Evolutionary conservation across 2,888 invertebrate genomes (phyloP).

Genomic region (Alviniconcha strummeri): DNA sequence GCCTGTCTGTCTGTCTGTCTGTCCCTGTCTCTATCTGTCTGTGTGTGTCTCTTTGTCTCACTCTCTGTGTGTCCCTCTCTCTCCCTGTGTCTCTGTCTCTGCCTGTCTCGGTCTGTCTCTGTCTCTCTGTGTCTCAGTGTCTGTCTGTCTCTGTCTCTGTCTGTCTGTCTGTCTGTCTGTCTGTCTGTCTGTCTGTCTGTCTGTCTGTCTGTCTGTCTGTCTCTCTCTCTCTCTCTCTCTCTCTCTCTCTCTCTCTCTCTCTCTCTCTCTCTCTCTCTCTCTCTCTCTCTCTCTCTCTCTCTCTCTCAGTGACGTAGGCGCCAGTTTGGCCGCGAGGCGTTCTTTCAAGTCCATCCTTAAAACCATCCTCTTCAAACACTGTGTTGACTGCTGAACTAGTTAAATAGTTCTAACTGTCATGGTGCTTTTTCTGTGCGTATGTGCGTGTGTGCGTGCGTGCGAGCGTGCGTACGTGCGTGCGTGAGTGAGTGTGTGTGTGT

Average conservation of each 20-base stretch:
- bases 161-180: not conserved
- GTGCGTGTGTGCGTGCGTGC: too few species aligned
- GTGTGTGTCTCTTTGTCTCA: not conserved
- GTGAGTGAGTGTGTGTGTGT: too few species aligned
- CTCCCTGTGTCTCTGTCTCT: not conserved
- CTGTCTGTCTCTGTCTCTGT: not conserved
- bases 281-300: slow-evolving; percentile 23
- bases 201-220: not conserved
- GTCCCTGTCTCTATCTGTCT: not conserved
- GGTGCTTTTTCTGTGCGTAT: too few species aligned
- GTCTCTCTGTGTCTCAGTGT: not conserved
- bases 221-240: not conserved
- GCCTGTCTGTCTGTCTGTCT: not conserved
- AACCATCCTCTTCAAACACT: too few species aligned
- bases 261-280: not conserved
- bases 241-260: not conserved
- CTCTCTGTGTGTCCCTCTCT: not conserved
- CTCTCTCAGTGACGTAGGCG: not conserved
- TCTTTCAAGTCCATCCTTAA: too few species aligned
- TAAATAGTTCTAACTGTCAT: too few species aligned
- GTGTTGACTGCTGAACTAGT: too few species aligned
- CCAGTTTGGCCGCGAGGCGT: not conserved
- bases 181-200: not conserved
- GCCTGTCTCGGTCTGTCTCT: not conserved
- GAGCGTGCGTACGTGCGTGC: too few species aligned